Evolutionary conservation across 2,888 invertebrate genomes (phyloP).

Genomic region (Portevinia maculata): DNA sequence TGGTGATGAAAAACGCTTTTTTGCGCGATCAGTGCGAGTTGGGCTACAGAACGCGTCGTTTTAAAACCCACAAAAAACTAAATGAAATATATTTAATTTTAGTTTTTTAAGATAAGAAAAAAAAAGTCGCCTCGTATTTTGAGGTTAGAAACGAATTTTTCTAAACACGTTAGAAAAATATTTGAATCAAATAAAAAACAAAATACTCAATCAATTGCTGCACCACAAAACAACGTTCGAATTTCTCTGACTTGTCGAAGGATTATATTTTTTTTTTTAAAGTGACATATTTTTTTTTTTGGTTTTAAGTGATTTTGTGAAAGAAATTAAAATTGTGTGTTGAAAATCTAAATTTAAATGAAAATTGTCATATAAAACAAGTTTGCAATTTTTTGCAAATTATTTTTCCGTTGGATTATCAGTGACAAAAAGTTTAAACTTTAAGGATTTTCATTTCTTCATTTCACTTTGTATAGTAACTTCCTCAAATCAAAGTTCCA

Average conservation of each 20-base stretch:
- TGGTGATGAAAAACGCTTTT: slow-evolving; percentile 75
- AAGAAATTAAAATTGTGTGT: slow-evolving; percentile 26
- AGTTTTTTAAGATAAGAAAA: slow-evolving; percentile 39
- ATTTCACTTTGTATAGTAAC: slow-evolving; percentile 15
- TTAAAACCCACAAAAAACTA: slow-evolving; percentile 71
- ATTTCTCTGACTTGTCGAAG: slow-evolving; percentile 47
- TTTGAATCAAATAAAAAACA: slow-evolving; percentile 4
- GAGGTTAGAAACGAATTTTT: slow-evolving; percentile 50
- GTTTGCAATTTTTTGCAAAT: slow-evolving; percentile 5
- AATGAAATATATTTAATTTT: slow-evolving; percentile 54
- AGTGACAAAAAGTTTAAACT: slow-evolving; percentile 39
- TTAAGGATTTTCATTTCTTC: slow-evolving; percentile 26
- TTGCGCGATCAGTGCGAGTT: slow-evolving; percentile 83
- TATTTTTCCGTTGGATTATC: slow-evolving; percentile 58
- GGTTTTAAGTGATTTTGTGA: slow-evolving; percentile 47
- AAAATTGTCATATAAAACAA: slow-evolving; percentile 26
- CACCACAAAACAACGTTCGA: slow-evolving; percentile 29
- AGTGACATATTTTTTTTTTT: slow-evolving; percentile 42
- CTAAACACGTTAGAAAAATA: slow-evolving; percentile 23
- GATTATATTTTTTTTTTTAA: slow-evolving; percentile 45
- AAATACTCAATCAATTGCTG: slow-evolving; percentile 17
- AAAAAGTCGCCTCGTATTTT: slow-evolving; percentile 38
- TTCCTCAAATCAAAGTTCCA: slow-evolving; percentile 17
- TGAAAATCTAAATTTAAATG: slow-evolving; percentile 17
- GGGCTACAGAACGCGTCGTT: slow-evolving; percentile 83